Evolutionary conservation across 2,113 vertebrate genomes (phyloP).

Genomic region (Emydura subglobosa): DNA sequence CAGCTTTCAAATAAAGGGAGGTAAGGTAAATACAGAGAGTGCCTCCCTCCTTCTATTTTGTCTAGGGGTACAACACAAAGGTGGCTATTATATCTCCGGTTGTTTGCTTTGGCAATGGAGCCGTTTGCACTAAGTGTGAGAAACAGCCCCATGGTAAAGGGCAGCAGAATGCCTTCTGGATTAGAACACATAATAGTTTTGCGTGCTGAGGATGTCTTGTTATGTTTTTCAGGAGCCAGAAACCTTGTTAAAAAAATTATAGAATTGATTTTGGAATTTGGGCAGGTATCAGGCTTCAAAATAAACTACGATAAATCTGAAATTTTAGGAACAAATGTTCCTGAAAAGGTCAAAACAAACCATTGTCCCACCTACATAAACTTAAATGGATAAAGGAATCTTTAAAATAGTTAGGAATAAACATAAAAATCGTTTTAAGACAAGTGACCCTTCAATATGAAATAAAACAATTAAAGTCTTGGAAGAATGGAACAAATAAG

Average conservation of each 20-base stretch:
- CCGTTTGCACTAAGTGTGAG: neutral
- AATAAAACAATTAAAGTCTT: neutral
- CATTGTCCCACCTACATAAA: neutral
- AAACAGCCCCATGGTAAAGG: neutral
- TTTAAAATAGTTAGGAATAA: neutral
- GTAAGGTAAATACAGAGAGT: neutral
- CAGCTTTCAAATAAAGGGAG: neutral
- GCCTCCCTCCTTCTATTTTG: neutral
- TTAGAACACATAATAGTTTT: neutral
- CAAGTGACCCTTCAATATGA: neutral
- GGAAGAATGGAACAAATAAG: neutral
- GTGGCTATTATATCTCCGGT: neutral
- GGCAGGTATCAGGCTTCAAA: neutral
- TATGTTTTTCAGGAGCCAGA: neutral
- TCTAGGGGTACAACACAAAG: neutral
- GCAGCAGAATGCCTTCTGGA: neutral
- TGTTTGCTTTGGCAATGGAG: neutral
- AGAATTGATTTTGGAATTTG: neutral
- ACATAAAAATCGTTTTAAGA: neutral
- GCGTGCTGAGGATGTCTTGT: neutral
- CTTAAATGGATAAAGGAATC: neutral
- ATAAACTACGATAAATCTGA: neutral
- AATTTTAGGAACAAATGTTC: neutral
- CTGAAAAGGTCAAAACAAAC: neutral
- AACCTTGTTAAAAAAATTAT: neutral